Evolutionary conservation across 2,113 vertebrate species (phyloP).

Genomic region (Phoenicopterus ruber): DNA sequence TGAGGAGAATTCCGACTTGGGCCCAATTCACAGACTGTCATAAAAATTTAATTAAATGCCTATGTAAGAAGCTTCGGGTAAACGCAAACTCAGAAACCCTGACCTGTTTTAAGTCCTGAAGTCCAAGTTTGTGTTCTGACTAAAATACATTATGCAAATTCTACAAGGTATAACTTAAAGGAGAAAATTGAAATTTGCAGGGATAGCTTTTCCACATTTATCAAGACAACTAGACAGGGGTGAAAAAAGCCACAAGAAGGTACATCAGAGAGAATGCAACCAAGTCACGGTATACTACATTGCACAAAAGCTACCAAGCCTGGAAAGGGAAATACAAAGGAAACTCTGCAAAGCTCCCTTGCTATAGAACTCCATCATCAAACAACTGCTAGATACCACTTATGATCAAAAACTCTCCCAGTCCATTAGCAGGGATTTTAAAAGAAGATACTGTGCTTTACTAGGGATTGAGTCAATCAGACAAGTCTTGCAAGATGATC

Average conservation of each 20-base stretch:
- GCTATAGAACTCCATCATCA: slow-evolving; percentile 4
- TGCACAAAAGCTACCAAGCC: not conserved
- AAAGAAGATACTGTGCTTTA: not conserved
- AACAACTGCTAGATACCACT: not conserved
- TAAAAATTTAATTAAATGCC: not conserved
- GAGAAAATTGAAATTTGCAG: not conserved
- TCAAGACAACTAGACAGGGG: not conserved
- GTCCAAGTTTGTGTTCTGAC: not conserved
- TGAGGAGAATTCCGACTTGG: not conserved
- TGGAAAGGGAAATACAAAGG: not conserved
- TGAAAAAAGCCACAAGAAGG: not conserved
- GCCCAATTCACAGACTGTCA: not conserved
- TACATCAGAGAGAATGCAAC: not conserved
- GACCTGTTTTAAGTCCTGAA: not conserved
- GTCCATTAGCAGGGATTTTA: not conserved
- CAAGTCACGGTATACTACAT: not conserved
- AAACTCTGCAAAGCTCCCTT: not conserved
- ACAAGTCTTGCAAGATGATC: not conserved
- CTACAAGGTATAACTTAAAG: not conserved
- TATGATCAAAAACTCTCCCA: not conserved
- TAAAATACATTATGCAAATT: not conserved
- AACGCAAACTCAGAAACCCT: not conserved
- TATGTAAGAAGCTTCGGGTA: not conserved
- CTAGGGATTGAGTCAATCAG: not conserved
- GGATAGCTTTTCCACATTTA: not conserved